Percentiles rank a stretch among this genome's conserved stretches.
phyloP scores from a whole-genome alignment of 2,888 invertebrate species.

The Villa cingulata region DNA sequence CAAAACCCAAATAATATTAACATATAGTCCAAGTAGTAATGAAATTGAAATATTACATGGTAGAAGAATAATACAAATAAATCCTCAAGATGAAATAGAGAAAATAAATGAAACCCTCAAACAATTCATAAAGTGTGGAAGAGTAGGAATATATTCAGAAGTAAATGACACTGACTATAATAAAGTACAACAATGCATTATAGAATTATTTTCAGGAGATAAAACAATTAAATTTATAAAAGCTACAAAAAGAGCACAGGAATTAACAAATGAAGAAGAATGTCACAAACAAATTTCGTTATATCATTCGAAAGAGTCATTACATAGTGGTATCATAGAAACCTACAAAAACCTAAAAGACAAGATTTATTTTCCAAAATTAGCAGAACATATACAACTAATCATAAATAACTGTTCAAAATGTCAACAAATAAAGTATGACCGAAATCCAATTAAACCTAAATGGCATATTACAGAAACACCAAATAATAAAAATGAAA shows the following conservation, averaged over 20 bases:
- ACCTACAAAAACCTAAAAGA: conserved; percentile 10
- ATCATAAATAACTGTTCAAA: conserved; percentile 10
- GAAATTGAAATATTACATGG: neutral
- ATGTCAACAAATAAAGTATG: conserved; percentile 8
- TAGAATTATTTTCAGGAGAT: conserved; percentile 6
- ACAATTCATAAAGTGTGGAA: conserved; percentile 4
- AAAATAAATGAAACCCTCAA: conserved; percentile 10
- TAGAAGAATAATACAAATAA: neutral
- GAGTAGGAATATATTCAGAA: conserved; percentile 6
- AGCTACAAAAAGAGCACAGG: conserved; percentile 2
- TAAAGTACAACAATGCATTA: conserved; percentile 8
- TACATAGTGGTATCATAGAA: conserved; percentile 2
- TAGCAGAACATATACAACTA: conserved; percentile 9
- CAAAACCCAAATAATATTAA: no score
- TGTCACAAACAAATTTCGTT: conserved; percentile 7
- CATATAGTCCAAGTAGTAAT: neutral
- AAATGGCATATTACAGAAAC: conserved; percentile 1
- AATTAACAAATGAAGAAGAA: neutral
- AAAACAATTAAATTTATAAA: conserved; percentile 6
- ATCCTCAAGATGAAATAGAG: conserved; percentile 1
- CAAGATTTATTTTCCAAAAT: conserved; percentile 11
- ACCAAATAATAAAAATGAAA: no score
- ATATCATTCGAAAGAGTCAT: conserved; percentile 7
- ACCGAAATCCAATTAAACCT: no score
- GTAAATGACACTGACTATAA: conserved; percentile 9